Conservation (phyloP, 2,113 vertebrate species). For the Sisor rabdophorus region DNA sequence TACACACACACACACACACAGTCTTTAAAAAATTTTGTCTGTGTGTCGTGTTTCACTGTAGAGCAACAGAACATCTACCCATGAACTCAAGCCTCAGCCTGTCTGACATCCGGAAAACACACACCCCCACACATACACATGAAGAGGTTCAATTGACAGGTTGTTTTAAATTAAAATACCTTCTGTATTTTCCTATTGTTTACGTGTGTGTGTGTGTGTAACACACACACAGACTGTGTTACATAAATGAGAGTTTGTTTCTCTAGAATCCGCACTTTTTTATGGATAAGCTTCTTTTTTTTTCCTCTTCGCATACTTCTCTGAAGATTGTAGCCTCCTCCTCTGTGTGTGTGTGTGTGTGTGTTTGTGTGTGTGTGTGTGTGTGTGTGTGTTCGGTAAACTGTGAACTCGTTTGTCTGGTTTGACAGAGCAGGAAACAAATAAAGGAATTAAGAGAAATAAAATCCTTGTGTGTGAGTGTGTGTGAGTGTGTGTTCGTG, state of each 20-base stretch:
- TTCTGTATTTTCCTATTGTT: constrained; percentile 33
- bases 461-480: constrained; percentile 58
- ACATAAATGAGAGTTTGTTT: not conserved
- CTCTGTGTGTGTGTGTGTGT: constrained; percentile 42
- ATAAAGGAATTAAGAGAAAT: constrained; percentile 60
- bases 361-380: constrained; percentile 44
- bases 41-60: not conserved
- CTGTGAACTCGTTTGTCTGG: constrained; percentile 69
- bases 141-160: not conserved
- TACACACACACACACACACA: not conserved
- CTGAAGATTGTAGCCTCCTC: constrained; percentile 22
- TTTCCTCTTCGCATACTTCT: constrained; percentile 6
- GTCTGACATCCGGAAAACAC: not conserved
- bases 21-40: not conserved
- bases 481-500: constrained; percentile 44
- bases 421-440: constrained; percentile 60
- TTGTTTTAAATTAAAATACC: constrained; percentile 21
- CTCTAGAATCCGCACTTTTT: constrained; percentile 15
- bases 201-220: not conserved
- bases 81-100: not conserved
- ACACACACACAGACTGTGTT: not conserved
- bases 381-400: constrained; percentile 51
- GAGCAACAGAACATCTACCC: too few species aligned
- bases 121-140: too few species aligned
- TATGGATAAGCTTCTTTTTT: not conserved